Base-by-base conservation (phyloP, 2,888 invertebrate genomes). In the Campopleginae sp. region DNA sequence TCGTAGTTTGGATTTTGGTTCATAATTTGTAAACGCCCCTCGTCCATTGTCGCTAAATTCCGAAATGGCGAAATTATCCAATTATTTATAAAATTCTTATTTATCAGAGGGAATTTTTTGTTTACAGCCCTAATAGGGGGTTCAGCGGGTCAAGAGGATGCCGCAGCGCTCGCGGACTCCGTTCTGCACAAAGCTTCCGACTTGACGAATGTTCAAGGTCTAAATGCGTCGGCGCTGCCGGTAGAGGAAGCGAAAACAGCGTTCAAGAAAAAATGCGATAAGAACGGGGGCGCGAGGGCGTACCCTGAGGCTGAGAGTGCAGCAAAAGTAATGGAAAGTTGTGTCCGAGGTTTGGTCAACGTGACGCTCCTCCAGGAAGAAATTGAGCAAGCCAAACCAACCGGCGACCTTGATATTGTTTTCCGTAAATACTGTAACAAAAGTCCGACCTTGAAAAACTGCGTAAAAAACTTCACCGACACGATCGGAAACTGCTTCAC, bases 401-500 rank as follows among this genome's bases (percentile, higher is more conserved):
- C 94, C 5, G 97, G 97, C 0, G 95, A 95, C 87, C 94, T 97
- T 51, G 97, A 97, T 89, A 94, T 95, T 33, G 96, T 97, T 0
- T 97, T 97, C 89, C 95, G 96, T 89, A 96, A 96, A 94, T 97
- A 98, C 92, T 98, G 97, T 91, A 95, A 94, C 27, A 96, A 96
- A 89, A 94, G 95, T 17, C 95, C 96, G 0, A 92, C 94, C 54
- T 91, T 97, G 70, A 95, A 95, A 90, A 90, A 91, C 0, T 97
- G 97, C 89, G 94, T 97, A 76, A 94, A 94, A 80, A 94, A 94
- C 12, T 95, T 96, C 72, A 94, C 95, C 0, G 89, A 92, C 0
- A 94, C 95, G 2, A 89, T 96, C 1, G 95, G 96, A 88, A 95
- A 95, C 0, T 98, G 97, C 89, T 94, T 97, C 81, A 94, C 95